These are phyloP conservation scores for Cheumatopsyche charites DNA, from an alignment of 1,140 invertebrate species.

Conservation along the genomic window DNA sequence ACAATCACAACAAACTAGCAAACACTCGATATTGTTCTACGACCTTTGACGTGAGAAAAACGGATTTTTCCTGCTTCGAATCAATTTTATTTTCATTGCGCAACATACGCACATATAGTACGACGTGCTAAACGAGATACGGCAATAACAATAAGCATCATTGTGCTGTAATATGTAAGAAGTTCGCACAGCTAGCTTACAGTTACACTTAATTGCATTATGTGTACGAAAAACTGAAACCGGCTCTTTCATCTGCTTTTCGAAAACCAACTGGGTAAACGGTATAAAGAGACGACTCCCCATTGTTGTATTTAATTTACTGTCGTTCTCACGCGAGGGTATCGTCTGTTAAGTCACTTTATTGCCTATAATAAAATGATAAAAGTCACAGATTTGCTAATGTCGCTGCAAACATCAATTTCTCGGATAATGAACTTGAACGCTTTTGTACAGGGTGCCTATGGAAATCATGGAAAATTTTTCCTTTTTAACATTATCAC, in stretches of 20 bases:
- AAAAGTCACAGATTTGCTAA: neutral
- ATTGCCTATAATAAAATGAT: too few species aligned
- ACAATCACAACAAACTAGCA: too few species aligned
- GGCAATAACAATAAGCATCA: too few species aligned
- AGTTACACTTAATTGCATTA: slow-evolving; percentile 18
- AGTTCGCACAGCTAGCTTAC: neutral
- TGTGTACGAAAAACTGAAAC: neutral
- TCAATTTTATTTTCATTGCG: too few species aligned
- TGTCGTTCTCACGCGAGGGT: neutral
- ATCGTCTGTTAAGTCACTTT: too few species aligned
- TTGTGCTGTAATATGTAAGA: neutral
- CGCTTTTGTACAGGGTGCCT: neutral
- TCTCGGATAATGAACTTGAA: neutral
- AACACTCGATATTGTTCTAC: too few species aligned
- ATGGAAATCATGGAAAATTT: neutral
- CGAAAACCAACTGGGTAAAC: slow-evolving; percentile 1
- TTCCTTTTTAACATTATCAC: too few species aligned
- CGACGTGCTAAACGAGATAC: too few species aligned
- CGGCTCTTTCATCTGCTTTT: neutral
- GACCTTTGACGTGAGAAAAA: too few species aligned
- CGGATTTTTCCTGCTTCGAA: too few species aligned
- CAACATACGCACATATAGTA: too few species aligned
- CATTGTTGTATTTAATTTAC: slow-evolving; percentile 15
- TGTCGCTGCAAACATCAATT: neutral
- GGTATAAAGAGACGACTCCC: neutral